A percentile compares a stretch with the other conserved stretches of the same genome.
These are phyloP conservation scores for Enteromius thamalakanensis DNA, from an alignment of 2,797 vertebrate species.

Conservation along the genomic window DNA sequence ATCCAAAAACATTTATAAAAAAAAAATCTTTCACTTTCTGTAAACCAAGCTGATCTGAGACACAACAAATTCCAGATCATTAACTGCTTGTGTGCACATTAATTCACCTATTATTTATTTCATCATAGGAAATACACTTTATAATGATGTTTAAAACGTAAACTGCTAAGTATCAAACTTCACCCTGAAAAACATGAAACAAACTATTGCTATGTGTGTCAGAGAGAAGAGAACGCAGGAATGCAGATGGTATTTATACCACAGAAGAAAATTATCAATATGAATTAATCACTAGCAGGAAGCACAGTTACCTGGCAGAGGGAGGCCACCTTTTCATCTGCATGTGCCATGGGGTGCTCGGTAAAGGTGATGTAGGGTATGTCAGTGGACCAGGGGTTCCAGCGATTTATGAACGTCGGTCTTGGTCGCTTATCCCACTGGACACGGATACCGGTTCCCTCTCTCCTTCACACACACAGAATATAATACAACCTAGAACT, in stretches of 20 bases:
- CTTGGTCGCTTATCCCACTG: constrained; percentile 94
- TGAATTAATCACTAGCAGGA: neutral
- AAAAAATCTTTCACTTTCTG: neutral
- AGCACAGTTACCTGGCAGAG: constrained; percentile 85
- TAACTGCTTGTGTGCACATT: neutral
- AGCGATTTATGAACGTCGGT: constrained; percentile 89
- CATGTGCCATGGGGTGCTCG: constrained; percentile 90
- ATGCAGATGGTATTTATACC: neutral
- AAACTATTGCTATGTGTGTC: neutral
- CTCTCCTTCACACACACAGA: constrained; percentile 78
- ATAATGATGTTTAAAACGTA: neutral
- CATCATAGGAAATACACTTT: neutral
- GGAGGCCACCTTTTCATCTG: constrained; percentile 89
- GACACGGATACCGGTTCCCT: constrained; percentile 87
- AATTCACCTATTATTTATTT: neutral
- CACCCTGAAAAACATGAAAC: neutral
- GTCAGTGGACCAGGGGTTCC: constrained; percentile 96
- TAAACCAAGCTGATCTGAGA: neutral
- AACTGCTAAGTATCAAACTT: neutral
- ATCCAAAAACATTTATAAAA: neutral
- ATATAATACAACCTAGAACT: neutral
- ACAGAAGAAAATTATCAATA: neutral
- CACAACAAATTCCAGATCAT: neutral
- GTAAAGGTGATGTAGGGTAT: constrained; percentile 93
- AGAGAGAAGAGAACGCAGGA: neutral